These are phyloP conservation scores for Cryptocephalus moraei DNA, from an alignment of 2,888 invertebrate genomes.

Conservation along the genomic window DNA sequence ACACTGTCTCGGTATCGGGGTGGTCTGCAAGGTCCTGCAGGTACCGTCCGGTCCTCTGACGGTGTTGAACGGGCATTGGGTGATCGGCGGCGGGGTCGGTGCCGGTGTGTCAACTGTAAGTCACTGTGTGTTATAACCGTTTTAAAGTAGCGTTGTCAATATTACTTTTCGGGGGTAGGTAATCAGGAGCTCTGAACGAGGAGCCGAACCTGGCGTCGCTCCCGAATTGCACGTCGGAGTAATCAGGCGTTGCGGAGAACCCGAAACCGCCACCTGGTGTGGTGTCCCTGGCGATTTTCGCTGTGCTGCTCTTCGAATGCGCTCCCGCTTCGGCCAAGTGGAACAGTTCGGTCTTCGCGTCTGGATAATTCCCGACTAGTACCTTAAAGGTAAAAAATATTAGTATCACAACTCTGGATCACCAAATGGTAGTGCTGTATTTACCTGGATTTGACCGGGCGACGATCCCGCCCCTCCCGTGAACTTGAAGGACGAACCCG, in stretches of 20 bases:
- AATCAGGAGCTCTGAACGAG: conserved; percentile 31
- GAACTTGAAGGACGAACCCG: conserved; percentile 24
- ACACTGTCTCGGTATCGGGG: conserved; percentile 4
- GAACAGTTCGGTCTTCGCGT: conserved; percentile 22
- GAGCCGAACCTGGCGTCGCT: conserved; percentile 31
- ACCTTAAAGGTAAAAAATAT: neutral
- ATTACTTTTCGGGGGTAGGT: conserved; percentile 31
- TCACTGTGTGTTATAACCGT: neutral
- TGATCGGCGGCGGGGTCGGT: conserved; percentile 2
- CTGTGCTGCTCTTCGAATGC: conserved; percentile 18
- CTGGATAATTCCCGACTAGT: conserved; percentile 11
- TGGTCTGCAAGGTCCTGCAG: neutral
- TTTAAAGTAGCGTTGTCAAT: neutral
- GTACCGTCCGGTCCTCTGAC: conserved; percentile 4
- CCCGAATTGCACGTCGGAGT: conserved; percentile 26
- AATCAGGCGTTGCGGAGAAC: conserved; percentile 30
- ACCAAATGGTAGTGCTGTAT: too few species aligned
- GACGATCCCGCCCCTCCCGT: conserved; percentile 23
- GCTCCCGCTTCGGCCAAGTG: conserved; percentile 29
- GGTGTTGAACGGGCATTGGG: conserved; percentile 4
- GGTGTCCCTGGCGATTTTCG: conserved; percentile 30
- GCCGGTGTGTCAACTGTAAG: neutral
- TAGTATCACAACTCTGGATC: neutral
- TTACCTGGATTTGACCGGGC: conserved; percentile 27
- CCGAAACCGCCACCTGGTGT: conserved; percentile 17